Percentiles rank a stretch among this genome's conserved stretches.
Conservation (phyloP, 2,797 vertebrate species). For the Catharus ustulatus region DNA sequence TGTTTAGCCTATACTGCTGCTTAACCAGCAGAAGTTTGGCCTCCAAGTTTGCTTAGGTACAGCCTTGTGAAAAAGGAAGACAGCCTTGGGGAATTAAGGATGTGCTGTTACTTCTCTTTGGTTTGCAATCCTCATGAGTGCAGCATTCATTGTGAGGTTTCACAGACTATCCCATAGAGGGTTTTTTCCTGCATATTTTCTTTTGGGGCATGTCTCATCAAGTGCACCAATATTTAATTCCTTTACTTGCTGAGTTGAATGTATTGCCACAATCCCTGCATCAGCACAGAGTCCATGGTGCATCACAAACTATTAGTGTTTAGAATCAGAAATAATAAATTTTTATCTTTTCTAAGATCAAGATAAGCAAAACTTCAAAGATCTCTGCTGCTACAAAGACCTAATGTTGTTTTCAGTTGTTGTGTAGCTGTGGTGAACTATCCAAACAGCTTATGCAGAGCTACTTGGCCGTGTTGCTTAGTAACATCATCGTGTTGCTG, state of each 20-base stretch:
- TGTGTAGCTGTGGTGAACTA: neutral
- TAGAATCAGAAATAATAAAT: neutral
- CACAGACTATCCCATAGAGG: fast-evolving
- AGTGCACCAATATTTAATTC: neutral
- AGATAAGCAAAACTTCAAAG: neutral
- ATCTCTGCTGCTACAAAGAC: neutral
- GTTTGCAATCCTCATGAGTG: neutral
- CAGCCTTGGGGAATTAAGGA: neutral
- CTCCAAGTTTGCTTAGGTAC: fast-evolving
- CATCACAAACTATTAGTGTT: neutral
- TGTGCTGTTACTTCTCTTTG: fast-evolving
- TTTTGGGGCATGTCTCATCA: neutral
- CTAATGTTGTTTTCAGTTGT: neutral
- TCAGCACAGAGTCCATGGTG: neutral
- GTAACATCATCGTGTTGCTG: neutral
- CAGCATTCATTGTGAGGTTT: neutral
- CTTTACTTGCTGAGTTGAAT: neutral
- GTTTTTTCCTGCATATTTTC: neutral
- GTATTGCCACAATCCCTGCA: neutral
- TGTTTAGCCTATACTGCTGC: neutral
- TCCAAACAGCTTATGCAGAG: neutral
- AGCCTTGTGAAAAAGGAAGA: neutral
- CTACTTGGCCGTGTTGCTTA: neutral
- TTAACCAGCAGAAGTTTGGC: neutral
- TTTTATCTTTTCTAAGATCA: neutral